Conservation (phyloP, 2,797 vertebrate genomes). For the Gobio occitaniae region DNA sequence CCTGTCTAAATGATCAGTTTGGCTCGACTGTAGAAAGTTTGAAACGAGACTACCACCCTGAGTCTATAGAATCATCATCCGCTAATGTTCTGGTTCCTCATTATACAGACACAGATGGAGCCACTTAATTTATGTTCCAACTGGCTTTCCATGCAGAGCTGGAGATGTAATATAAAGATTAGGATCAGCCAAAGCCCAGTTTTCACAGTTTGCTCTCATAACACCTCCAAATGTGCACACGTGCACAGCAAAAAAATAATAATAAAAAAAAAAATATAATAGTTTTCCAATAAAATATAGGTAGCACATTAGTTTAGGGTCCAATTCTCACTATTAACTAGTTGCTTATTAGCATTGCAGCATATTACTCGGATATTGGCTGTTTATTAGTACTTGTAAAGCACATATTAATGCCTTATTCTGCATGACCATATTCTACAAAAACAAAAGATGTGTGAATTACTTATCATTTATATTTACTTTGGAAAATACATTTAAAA, state of each 20-base stretch:
- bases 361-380: no score
- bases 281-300: neutral
- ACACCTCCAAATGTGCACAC: slow-evolving; percentile 24
- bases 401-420: no score
- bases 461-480: no score
- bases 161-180: slow-evolving; percentile 25
- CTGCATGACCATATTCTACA: no score
- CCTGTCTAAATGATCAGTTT: slow-evolving; percentile 38
- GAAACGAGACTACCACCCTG: slow-evolving; percentile 8
- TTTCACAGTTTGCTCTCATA: slow-evolving; percentile 12
- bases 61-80: slow-evolving; percentile 35
- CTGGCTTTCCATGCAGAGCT: slow-evolving; percentile 1
- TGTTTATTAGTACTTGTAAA: no score
- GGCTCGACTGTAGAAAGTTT: slow-evolving; percentile 9
- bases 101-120: slow-evolving; percentile 37
- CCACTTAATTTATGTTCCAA: slow-evolving; percentile 42
- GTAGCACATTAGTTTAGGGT: no score
- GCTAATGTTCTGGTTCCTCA: slow-evolving; percentile 12
- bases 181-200: slow-evolving; percentile 10
- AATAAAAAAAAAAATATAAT: no score
- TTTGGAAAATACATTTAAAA: no score
- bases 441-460: no score
- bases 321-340: no score
- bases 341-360: no score
- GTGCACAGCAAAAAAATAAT: no score